Base-by-base conservation (phyloP, 2,888 invertebrate species). In the Xestia rhomboidea region DNA sequence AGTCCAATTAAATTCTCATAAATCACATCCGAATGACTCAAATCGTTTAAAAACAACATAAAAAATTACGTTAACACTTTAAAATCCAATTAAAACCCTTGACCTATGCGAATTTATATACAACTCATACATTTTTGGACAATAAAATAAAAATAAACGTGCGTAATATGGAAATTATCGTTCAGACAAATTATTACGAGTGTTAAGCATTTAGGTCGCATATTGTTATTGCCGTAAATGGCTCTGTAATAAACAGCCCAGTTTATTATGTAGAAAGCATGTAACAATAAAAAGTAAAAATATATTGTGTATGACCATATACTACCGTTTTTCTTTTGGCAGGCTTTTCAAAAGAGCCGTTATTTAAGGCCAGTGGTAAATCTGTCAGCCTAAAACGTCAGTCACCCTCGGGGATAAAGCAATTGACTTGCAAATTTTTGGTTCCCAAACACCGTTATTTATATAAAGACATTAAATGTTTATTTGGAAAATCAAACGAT, bases 81-180 rank as follows among this genome's bases (percentile, higher is more conserved):
- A 69, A 79, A 79, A 75, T 68, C n/a, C 67, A 76, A 77, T 80
- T 76, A 75, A 79, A 76, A 69, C 82, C 88, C 88, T 88, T 88
- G 87, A 86, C 88, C 77, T 88, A 76, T 76, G 72, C 60, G 63
- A 70, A 77, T 72, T 68, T 44, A 41, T 73, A 27, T 60, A 82
- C 68, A 73, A 82, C 73, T 72, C 44, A 73, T 62, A 75, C 38
- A 69, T 77, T 80, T 71, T 60, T 11, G 54, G 72, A 38, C 77
- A 73, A 13, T 80, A 13, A 77, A 76, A 84, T 75, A 76, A 76
- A 84, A 73, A 82, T 85, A 85, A 83, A 80, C 62, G 51, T n/a
- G 64, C 75, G 62, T 73, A 67, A 60, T 87, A 76, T 77, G 72
- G 74, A 75, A 77, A 81, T 87, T 68, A 76, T 78, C 68, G 57